A percentile compares a stretch with the other conserved stretches of the same genome.
Evolutionary conservation across 2,797 vertebrate species (phyloP).

Genomic region (Miichthys miiuy): DNA sequence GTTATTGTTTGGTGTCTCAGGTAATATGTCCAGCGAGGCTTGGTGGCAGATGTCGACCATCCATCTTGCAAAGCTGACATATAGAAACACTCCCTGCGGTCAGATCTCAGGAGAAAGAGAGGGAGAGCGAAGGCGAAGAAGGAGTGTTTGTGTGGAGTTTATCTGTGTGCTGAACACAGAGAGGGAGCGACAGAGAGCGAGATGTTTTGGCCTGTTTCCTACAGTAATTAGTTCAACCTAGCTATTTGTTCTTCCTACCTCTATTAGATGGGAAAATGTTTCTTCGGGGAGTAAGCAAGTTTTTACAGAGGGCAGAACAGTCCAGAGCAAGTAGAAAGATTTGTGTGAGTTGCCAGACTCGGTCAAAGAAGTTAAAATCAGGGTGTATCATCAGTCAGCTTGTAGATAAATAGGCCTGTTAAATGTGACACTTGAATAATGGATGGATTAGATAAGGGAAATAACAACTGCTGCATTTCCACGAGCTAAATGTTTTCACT

Average conservation of each 20-base stretch:
- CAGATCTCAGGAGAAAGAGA: slow-evolving; percentile 58
- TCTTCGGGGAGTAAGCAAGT: slow-evolving; percentile 74
- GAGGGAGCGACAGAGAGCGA: slow-evolving; percentile 47
- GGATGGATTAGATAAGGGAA: background rate
- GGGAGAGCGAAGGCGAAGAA: slow-evolving; percentile 24
- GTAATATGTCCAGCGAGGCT: slow-evolving; percentile 80
- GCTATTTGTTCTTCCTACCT: slow-evolving; percentile 76
- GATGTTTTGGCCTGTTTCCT: slow-evolving; percentile 76
- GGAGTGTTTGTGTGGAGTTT: slow-evolving; percentile 13
- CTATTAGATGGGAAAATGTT: slow-evolving; percentile 71
- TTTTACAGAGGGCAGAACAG: slow-evolving; percentile 65
- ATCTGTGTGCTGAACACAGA: slow-evolving; percentile 6
- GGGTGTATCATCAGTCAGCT: background rate
- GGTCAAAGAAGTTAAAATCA: slow-evolving; percentile 14
- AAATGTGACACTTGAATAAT: background rate
- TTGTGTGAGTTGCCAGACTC: slow-evolving; percentile 34
- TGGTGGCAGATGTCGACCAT: slow-evolving; percentile 80
- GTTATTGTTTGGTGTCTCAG: slow-evolving; percentile 79
- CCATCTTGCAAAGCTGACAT: slow-evolving; percentile 80
- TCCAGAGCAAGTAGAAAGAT: slow-evolving; percentile 38
- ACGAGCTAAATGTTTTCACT: background rate
- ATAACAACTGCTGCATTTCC: no score
- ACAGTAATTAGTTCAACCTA: slow-evolving; percentile 77
- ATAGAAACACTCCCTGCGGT: slow-evolving; percentile 69
- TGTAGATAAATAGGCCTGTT: background rate